Evolutionary conservation across 2,888 invertebrate species (phyloP).

Genomic region (Sarcophaga carnaria): DNA sequence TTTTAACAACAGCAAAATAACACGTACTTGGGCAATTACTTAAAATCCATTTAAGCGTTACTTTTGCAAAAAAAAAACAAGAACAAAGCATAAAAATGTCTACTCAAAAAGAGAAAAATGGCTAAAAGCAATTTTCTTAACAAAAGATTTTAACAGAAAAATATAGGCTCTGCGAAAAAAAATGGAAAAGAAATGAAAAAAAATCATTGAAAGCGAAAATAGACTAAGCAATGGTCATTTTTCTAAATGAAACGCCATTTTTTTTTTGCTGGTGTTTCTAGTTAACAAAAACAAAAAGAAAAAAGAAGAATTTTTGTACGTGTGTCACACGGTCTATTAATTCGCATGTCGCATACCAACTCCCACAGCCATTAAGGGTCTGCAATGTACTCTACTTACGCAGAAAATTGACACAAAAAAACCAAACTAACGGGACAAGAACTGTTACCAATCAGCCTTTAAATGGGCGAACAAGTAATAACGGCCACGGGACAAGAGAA

Average conservation of each 20-base stretch:
- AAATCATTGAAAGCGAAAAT: background rate
- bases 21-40: conserved; percentile 58
- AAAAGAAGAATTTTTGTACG: conserved; percentile 10
- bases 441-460: background rate
- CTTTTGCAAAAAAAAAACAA: conserved; percentile 14
- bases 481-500: background rate
- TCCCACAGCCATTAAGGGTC: conserved; percentile 18
- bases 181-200: background rate
- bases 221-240: conserved; percentile 12
- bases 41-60: conserved; percentile 53
- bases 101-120: background rate
- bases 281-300: conserved; percentile 3
- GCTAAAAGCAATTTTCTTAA: conserved; percentile 49
- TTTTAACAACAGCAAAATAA: background rate
- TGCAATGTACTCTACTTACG: background rate
- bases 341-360: conserved; percentile 49
- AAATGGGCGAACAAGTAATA: background rate
- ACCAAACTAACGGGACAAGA: background rate
- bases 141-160: conserved; percentile 18
- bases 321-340: conserved; percentile 65
- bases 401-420: background rate
- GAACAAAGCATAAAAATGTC: background rate
- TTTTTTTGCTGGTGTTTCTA: background rate
- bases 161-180: conserved; percentile 13
- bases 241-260: conserved; percentile 48